Evolutionary conservation across 2,888 invertebrate genomes (phyloP), one percentile per base, ranked within the genome.

Genomic region (Plebejus argus): DNA sequence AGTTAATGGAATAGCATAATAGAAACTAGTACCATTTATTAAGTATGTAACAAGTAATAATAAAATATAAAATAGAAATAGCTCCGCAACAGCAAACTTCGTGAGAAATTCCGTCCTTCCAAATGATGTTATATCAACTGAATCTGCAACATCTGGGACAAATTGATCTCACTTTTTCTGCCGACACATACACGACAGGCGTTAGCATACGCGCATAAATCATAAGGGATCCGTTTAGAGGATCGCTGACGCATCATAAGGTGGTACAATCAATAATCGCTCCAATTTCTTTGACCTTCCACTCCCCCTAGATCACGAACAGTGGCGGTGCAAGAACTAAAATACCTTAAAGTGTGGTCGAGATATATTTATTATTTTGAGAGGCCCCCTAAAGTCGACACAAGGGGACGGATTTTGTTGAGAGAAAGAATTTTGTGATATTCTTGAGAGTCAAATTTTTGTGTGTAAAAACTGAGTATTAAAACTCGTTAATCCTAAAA

Each of bases 241-340:
- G 88, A 88, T 89, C 87, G 91, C 91, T 91, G 91, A 91, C 90
- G 86, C 88, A 87, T 88, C 88, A 86, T 84, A 90, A 91, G 89
- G 91, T 92, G 89, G 87, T 87, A 90, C 89, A 92, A 92, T 92
- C 91, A 90, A 92, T 92, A 92, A 87, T 83, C 81, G 82, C 82
- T 80, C 91, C 90, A 91, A 79, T 82, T 82, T 82, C 78, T 78
- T 81, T 86, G 91, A 90, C 83, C 91, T 86, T 85, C 79, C 83
- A 82, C 82, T 82, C 85, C 85, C 83, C 82, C 80, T 78, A 82
- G 82, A 83, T 83, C 81, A 83, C 82, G 70, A 45, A 45, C 45
- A 10, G 45, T 45, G 45, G 45, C 45, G 45, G 45, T 45, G 45
- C 3, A 45, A 45, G 45, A 45, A 10, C 10, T n/a, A n/a, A n/a